Evolutionary conservation across 64 coral and sea anemone genomes (phyloP).

Genomic region (Dendrophyllia cribrosa): DNA sequence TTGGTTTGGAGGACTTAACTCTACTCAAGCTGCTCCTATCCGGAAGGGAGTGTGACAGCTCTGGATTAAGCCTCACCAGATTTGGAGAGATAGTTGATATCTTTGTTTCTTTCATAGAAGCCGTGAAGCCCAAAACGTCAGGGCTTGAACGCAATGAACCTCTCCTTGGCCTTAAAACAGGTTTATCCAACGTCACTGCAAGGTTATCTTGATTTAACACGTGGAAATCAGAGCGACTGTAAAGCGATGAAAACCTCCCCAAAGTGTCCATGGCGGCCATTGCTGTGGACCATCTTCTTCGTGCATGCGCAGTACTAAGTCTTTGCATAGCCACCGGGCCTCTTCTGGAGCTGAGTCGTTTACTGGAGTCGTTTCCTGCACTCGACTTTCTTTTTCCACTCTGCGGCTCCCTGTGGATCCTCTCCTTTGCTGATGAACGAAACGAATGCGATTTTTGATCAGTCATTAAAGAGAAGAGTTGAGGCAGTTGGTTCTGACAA

Average conservation of each 20-base stretch:
- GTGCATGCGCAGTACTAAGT: background rate
- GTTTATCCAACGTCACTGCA: background rate
- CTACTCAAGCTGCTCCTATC: background rate
- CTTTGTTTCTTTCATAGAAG: background rate
- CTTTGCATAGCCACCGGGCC: background rate
- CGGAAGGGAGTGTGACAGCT: background rate
- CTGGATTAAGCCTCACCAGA: background rate
- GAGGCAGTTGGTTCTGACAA: constrained; percentile 5
- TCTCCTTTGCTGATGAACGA: constrained; percentile 2
- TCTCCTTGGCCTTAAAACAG: background rate
- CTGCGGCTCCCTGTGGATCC: background rate
- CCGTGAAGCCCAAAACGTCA: background rate
- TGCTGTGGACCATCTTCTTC: background rate
- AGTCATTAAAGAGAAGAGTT: constrained; percentile 20
- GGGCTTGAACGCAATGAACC: background rate
- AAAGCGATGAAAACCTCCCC: background rate
- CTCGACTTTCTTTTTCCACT: background rate
- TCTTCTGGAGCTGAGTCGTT: background rate
- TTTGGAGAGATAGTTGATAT: background rate
- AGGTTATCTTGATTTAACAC: background rate
- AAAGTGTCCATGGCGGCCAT: background rate
- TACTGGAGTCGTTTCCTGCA: background rate
- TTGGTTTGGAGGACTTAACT: background rate
- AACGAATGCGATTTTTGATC: constrained; percentile 3
- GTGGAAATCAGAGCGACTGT: constrained; percentile 14